Percentiles rank a stretch among this genome's conserved stretches.
Conservation (phyloP, 2,113 vertebrate species). For the Xenopus laevis region DNA sequence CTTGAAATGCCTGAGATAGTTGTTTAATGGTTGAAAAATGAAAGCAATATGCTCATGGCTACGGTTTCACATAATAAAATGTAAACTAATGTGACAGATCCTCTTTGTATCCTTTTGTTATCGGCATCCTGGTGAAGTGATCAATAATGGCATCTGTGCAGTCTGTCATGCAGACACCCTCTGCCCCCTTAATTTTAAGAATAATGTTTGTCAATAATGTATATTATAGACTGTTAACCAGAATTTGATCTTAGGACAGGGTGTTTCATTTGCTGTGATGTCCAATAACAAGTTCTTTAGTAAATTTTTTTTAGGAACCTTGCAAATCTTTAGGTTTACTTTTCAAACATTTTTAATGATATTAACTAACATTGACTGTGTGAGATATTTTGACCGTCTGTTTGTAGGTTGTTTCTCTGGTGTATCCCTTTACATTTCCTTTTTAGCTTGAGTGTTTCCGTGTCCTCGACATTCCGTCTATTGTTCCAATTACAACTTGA, state of each 20-base stretch:
- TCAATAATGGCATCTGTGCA: conserved; percentile 64
- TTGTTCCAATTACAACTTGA: conserved; percentile 42
- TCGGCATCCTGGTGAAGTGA: conserved; percentile 70
- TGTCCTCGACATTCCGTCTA: not conserved
- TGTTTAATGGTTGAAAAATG: conserved; percentile 81
- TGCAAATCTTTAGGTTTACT: too few relatives aligned
- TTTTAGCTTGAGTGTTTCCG: not conserved
- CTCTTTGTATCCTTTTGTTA: conserved; percentile 72
- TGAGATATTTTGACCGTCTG: not conserved
- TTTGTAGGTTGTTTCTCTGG: not conserved
- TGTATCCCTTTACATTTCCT: not conserved
- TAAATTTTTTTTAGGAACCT: too few relatives aligned
- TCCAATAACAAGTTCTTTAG: too few relatives aligned
- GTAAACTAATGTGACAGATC: conserved; percentile 79
- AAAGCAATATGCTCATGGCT: conserved; percentile 78
- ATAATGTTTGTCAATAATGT: conserved; percentile 62
- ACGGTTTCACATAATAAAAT: conserved; percentile 73
- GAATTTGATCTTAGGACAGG: conserved; percentile 59
- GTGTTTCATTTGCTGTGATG: conserved; percentile 53
- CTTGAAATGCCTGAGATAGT: conserved; percentile 73
- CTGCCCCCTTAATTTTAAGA: conserved; percentile 52
- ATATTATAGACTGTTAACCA: conserved; percentile 59
- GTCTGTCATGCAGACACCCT: conserved; percentile 54
- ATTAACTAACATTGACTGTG: not conserved
- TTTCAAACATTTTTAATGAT: too few relatives aligned